Percentiles rank a stretch among this genome's conserved stretches.
Conservation (phyloP, 2,888 invertebrate genomes). For the Tinea semifulvella region DNA sequence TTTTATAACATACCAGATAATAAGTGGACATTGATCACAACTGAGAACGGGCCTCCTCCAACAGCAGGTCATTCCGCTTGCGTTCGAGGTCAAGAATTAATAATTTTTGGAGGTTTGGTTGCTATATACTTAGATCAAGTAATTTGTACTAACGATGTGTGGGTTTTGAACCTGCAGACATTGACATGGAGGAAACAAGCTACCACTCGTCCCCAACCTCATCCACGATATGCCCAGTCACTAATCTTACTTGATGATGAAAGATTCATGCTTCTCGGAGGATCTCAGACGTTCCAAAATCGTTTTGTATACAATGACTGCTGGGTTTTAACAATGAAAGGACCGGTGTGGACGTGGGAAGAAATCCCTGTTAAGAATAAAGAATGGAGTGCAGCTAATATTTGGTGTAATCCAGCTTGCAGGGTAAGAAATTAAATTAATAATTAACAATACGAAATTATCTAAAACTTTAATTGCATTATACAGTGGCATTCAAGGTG, state of each 20-base stretch:
- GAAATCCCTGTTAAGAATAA: conserved; percentile 79
- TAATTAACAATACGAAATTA: not conserved
- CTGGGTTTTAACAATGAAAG: conserved; percentile 86
- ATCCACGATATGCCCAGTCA: conserved; percentile 93
- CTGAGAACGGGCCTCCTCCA: conserved; percentile 77
- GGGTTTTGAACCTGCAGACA: conserved; percentile 84
- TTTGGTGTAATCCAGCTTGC: conserved; percentile 95
- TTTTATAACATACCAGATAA: conserved; percentile 83
- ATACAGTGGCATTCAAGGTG: not conserved
- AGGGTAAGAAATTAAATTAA: conserved; percentile 31
- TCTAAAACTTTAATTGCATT: not conserved
- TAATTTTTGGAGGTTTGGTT: conserved; percentile 80
- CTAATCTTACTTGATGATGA: conserved; percentile 82
- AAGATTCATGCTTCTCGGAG: conserved; percentile 84
- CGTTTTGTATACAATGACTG: conserved; percentile 83
- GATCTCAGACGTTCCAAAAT: conserved; percentile 87
- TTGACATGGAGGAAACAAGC: conserved; percentile 81
- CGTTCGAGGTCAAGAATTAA: conserved; percentile 82
- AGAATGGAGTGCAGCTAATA: conserved; percentile 83
- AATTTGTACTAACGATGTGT: conserved; percentile 81
- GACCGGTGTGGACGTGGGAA: conserved; percentile 77
- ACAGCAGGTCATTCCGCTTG: conserved; percentile 95
- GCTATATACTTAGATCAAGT: conserved; percentile 54
- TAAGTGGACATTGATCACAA: conserved; percentile 77
- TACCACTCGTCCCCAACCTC: conserved; percentile 74